Conservation (phyloP, 2,888 invertebrate species). For the Sinhomidia bicolor region DNA sequence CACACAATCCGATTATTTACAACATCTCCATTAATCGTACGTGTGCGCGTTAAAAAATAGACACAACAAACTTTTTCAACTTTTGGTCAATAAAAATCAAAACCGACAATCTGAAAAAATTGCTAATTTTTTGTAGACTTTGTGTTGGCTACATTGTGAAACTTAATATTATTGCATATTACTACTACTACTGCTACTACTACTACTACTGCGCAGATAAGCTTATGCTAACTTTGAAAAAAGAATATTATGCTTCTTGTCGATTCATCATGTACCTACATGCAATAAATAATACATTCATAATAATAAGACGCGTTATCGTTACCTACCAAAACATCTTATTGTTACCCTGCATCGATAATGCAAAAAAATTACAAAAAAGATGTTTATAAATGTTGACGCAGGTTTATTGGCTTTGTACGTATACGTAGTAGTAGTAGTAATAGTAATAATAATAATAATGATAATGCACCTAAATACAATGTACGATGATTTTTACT, state of each 20-base stretch:
- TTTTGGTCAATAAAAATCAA: too few species aligned
- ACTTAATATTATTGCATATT: too few species aligned
- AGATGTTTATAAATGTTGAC: slow-evolving; percentile 17
- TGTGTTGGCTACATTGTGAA: not conserved
- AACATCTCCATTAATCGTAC: too few species aligned
- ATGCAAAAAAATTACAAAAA: not conserved
- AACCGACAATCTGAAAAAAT: too few species aligned
- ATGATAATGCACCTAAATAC: slow-evolving; percentile 14
- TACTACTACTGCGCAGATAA: not conserved
- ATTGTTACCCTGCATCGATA: not conserved
- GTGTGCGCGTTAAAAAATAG: too few species aligned
- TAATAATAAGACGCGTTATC: not conserved
- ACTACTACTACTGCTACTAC: too few species aligned
- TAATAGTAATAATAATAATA: too few species aligned
- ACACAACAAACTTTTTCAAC: too few species aligned
- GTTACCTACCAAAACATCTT: not conserved
- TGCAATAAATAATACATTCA: not conserved
- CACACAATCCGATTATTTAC: too few species aligned
- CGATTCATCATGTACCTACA: not conserved
- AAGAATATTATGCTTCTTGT: not conserved
- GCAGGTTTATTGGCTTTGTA: slow-evolving; percentile 2
- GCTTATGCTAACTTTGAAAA: not conserved
- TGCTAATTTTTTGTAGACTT: not conserved
- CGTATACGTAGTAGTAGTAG: not conserved
- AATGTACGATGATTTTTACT: slow-evolving; percentile 33